Conservation (phyloP, 2,888 invertebrate genomes). For the Catotricha subobsoleta region DNA sequence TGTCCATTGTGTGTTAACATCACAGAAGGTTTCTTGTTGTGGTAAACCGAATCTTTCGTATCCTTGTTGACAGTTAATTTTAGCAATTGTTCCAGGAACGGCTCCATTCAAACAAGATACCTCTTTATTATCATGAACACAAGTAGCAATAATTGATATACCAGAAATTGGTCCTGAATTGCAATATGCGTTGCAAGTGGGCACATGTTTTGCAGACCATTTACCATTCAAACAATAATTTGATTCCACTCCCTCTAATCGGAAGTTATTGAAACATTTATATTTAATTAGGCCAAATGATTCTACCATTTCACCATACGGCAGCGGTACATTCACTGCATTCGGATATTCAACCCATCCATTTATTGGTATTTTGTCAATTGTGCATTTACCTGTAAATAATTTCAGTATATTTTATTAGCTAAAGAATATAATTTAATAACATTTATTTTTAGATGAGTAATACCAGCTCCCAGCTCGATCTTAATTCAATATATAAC, state of each 20-base stretch:
- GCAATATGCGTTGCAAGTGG: constrained; percentile 1
- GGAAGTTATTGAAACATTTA: constrained; percentile 2
- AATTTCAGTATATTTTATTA: too few species aligned
- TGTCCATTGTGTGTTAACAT: constrained; percentile 8
- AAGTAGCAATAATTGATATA: constrained; percentile 7
- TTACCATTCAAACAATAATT: constrained; percentile 2
- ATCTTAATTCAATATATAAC: too few species aligned
- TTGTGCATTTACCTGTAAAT: not conserved
- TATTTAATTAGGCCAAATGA: not conserved
- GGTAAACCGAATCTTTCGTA: constrained; percentile 8
- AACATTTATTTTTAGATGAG: too few species aligned
- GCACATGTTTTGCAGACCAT: constrained; percentile 2
- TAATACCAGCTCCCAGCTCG: too few species aligned
- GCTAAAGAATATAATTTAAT: too few species aligned
- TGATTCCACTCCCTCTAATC: not conserved
- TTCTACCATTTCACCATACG: not conserved
- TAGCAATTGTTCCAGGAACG: constrained; percentile 12
- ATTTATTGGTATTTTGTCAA: constrained; percentile 1
- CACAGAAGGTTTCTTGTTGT: constrained; percentile 14
- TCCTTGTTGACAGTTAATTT: constrained; percentile 11
- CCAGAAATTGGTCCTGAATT: not conserved
- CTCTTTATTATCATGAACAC: constrained; percentile 2
- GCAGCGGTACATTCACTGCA: not conserved
- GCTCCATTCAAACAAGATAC: constrained; percentile 11
- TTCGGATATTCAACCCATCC: not conserved